Base-by-base conservation (phyloP, 2,113 vertebrate species). In the Origma solitaria region DNA sequence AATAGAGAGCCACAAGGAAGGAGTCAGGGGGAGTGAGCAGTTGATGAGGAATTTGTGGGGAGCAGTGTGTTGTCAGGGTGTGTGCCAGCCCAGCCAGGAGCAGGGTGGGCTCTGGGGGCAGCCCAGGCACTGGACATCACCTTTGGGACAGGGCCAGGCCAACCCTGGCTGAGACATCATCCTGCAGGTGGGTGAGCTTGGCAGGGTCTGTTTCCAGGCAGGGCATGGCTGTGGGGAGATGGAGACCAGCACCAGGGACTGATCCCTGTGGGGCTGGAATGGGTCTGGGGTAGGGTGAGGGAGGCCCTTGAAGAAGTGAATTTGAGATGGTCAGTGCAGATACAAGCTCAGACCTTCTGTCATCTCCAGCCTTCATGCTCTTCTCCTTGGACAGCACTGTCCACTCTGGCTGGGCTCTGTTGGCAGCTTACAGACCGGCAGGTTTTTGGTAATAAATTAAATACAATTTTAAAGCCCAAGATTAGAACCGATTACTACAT, bases 161-260 rank as follows among this genome's bases (percentile, higher is more conserved):
- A 73, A 27, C 13, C 10, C 5, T 1, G 19, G 5, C 7, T 6
- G 18, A 35, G 15, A 20, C n/a, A 47, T 53, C 3, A 0, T 24
- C 66, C 50, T 7, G 6, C 9, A 13, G 20, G 7, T 24, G n/a
- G 5, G 14, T 90, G 33, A 61, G 49, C 40, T 87, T 1, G 5
- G 16, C 45, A 40, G 13, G 3, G 3, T 10, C 40, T 2, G 1
- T 12, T 33, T 28, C 21, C 38, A n/a, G 61, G 31, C 16, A 42
- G 45, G 33, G 8, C 25, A 75, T 20, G 23, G 56, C 72, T 66
- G 10, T 42, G 66, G 27, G 21, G 31, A 66, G 14, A 28, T 44
- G 51, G 47, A 79, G 50, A 56, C 11, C 4, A 3, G 22, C 15
- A 23, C 7, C 19, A n/a, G 33, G 4, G 18, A 15, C 11, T 49